Base-by-base conservation (phyloP, 2,888 invertebrate species). In the Zaprionus lineosus region DNA sequence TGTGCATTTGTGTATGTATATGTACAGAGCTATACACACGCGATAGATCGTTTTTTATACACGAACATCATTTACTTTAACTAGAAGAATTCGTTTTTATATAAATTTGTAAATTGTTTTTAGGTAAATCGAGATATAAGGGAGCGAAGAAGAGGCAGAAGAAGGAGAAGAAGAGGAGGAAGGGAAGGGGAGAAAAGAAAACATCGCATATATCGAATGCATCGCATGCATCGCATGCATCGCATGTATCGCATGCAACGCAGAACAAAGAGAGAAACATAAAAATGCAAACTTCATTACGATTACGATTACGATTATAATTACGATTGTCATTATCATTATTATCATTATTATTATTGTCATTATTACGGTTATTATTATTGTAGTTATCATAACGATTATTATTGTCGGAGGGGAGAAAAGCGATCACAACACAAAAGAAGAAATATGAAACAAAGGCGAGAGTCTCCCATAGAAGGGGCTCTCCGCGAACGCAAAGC, bases 71-170 rank as follows among this genome's bases (percentile, higher is more conserved):
- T 40, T 59, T 69, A 73, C 72, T 72, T 72, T 66, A 65, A 77
- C 76, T 77, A 77, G 77, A 77, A 60, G 70, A 79, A 79, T 81
- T 79, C 81, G 78, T 79, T 79, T 74, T 79, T 81, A 24, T 24
- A 24, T 24, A 24, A 24, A 81, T 83, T 81, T 83, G 82, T 84
- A 81, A 81, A 83, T 83, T 83, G 82, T 83, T 83, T 83, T 86
- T 88, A 88, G 88, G 76, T 88, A 88, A 88, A 87, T 87, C 86
- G 83, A 88, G 84, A 87, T 87, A 86, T 84, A 87, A n/a, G n/a
- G n/a, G n/a, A n/a, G n/a, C n/a, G n/a, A n/a, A n/a, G n/a, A n/a
- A n/a, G n/a, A n/a, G n/a, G n/a, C n/a, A n/a, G n/a, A n/a, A n/a
- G n/a, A n/a, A n/a, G n/a, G n/a, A n/a, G n/a, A n/a, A n/a, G n/a